These are phyloP conservation scores for Smithornis capensis DNA, from an alignment of 2,113 vertebrate species.

Conservation along the genomic window DNA sequence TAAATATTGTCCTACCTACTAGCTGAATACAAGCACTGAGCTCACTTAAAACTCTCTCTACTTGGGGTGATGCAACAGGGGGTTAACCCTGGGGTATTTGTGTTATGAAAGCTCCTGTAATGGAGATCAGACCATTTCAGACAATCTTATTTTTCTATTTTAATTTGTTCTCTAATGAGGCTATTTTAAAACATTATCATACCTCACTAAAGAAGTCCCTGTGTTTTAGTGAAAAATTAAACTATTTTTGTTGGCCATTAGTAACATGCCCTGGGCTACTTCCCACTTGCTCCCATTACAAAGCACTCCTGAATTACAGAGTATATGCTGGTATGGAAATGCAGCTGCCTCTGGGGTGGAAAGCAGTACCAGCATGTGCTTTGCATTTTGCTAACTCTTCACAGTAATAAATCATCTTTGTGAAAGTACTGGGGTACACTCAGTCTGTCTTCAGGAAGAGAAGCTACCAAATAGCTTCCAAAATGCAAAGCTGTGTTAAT, in stretches of 20 bases:
- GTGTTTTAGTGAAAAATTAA: not conserved
- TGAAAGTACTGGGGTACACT: not conserved
- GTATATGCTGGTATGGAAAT: not conserved
- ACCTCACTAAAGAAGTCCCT: not conserved
- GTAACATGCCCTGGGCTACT: not conserved
- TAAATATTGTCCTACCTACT: not conserved
- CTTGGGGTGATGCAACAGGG: accelerated
- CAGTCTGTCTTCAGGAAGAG: not conserved
- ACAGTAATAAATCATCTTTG: not conserved
- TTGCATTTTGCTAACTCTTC: not conserved
- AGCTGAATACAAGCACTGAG: not conserved
- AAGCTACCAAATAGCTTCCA: not conserved
- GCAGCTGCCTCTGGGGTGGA: not conserved
- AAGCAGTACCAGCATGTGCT: not conserved
- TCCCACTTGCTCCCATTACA: not conserved
- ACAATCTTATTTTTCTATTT: not conserved
- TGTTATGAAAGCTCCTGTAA: not conserved
- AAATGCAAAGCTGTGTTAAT: not conserved
- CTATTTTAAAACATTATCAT: not conserved
- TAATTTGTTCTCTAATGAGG: not conserved
- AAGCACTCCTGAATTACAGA: not conserved
- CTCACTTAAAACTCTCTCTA: not conserved
- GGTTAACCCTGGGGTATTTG: not conserved
- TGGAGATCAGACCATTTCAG: not conserved
- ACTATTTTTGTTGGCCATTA: not conserved